Evolutionary conservation across 1,140 invertebrate genomes (phyloP), one percentile per base, ranked within the genome.

Genomic region (Aphelinus certus): DNA sequence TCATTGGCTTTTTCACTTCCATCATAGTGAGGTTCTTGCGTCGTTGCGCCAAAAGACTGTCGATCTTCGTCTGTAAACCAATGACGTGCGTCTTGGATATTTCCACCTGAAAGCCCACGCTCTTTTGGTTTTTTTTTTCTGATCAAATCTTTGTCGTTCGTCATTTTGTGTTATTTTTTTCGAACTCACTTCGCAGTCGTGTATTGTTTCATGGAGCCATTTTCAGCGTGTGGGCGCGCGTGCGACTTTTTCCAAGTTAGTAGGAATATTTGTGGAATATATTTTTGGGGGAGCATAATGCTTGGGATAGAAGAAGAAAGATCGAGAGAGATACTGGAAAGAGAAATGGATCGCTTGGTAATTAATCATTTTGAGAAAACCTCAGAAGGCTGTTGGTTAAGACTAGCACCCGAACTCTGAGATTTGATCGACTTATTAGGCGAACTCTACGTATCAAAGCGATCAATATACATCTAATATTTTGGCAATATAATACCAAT

Each of bases 151-250:
- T 62, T 49, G 43, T 65, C 3, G 26, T 58, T n/a, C 62, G 9
- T 65, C 7, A 7, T 62, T 62, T 62, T 9, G 42, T 42, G 47
- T 69, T 68, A 53, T 2, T 49, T 55, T n/a, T 45, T 26, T 26
- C 1, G 53, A 65, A 69, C 69, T 26, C 73, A 69, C 64, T 53
- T 75, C 53, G 9, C 61, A 51, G 63, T 53, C n/a, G n/a, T 51
- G 2, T 68, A 57, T 69, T 7, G 49, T 71, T 71, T 47, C 55
- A 63, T 64, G 51, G 66, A 75, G 48, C 71, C 63, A 80, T 78
- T 71, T 78, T 83, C 78, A 81, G 82, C 81, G 83, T 87, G 85
- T 86, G 84, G 85, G 83, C 86, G 86, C 85, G 84, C 84, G 85
- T 88, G 85, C 84, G 85, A 85, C 85, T 68, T 69, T 78, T 77